These are phyloP conservation scores for Caenorhabditis doughertyi DNA, from an alignment of 2,888 invertebrate genomes.

Conservation along the genomic window DNA sequence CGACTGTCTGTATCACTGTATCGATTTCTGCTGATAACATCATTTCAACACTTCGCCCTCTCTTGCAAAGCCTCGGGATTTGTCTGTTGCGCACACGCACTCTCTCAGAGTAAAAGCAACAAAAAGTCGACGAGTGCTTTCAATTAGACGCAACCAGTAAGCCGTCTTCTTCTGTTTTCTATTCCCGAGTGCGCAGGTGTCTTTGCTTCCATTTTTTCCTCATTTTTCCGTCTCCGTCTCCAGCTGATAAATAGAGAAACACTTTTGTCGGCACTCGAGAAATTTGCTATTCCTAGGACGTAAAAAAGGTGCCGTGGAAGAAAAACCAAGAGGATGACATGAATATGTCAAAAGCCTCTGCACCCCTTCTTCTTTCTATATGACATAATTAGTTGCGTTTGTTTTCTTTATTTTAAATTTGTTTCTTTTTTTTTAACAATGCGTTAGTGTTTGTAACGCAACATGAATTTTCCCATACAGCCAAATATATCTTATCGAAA, in stretches of 20 bases:
- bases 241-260: slow-evolving; percentile 56
- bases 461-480: slow-evolving; percentile 23
- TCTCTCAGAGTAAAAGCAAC: slow-evolving; percentile 28
- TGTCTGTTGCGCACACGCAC: slow-evolving; percentile 8
- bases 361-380: slow-evolving; percentile 5
- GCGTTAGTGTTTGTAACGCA: background rate
- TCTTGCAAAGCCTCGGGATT: slow-evolving; percentile 25
- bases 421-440: background rate
- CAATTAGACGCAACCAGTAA: slow-evolving; percentile 64
- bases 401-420: slow-evolving; percentile 11
- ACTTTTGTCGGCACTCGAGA: slow-evolving; percentile 16
- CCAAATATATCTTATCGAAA: slow-evolving; percentile 42
- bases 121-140: slow-evolving; percentile 54
- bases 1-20: slow-evolving; percentile 52
- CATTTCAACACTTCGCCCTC: slow-evolving; percentile 50
- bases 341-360: slow-evolving; percentile 59
- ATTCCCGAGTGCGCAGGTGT: slow-evolving; percentile 59
- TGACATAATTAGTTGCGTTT: slow-evolving; percentile 50
- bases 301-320: slow-evolving; percentile 25
- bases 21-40: slow-evolving; percentile 58
- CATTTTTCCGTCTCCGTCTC: slow-evolving; percentile 44
- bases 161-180: slow-evolving; percentile 32
- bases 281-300: slow-evolving; percentile 51
- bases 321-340: slow-evolving; percentile 50
- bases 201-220: slow-evolving; percentile 45